Conservation (phyloP, 2,888 invertebrate species). For the Mesorhabditis belari region DNA sequence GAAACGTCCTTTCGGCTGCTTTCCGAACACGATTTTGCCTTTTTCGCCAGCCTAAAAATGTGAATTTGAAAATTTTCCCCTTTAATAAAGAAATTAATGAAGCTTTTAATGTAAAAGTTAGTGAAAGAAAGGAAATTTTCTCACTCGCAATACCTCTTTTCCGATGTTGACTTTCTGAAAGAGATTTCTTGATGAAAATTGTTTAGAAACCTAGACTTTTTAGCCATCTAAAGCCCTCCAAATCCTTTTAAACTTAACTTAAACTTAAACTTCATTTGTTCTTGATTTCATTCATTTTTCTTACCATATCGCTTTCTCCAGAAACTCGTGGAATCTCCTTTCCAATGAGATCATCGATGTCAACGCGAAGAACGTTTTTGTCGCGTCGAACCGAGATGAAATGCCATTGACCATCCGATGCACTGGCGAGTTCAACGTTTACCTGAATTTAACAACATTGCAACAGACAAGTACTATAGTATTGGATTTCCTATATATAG, state of each 20-base stretch:
- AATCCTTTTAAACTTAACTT: too few relatives aligned
- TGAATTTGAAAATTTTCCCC: too few relatives aligned
- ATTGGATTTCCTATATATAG: too few relatives aligned
- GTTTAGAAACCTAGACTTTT: too few relatives aligned
- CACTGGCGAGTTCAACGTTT: conserved; percentile 45
- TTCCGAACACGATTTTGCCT: conserved; percentile 78
- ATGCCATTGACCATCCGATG: conserved; percentile 80
- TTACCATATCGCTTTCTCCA: conserved; percentile 11
- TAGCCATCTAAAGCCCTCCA: too few relatives aligned
- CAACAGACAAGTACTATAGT: too few relatives aligned
- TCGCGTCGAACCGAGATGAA: conserved; percentile 71
- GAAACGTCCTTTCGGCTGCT: conserved; percentile 68
- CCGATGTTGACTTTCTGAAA: too few relatives aligned
- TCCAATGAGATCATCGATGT: conserved; percentile 75
- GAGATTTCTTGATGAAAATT: too few relatives aligned
- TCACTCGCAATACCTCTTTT: background rate
- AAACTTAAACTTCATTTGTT: too few relatives aligned
- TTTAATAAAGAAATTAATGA: too few relatives aligned
- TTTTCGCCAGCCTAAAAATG: conserved; percentile 55
- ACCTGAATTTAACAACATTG: conserved; percentile 7
- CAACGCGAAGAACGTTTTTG: conserved; percentile 62
- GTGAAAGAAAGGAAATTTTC: background rate
- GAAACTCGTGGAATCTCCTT: conserved; percentile 28
- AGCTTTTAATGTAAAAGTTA: too few relatives aligned
- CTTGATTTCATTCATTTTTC: background rate